Evolutionary conservation across 2,888 invertebrate species (phyloP).

Genomic region (Therioaphis trifolii): DNA sequence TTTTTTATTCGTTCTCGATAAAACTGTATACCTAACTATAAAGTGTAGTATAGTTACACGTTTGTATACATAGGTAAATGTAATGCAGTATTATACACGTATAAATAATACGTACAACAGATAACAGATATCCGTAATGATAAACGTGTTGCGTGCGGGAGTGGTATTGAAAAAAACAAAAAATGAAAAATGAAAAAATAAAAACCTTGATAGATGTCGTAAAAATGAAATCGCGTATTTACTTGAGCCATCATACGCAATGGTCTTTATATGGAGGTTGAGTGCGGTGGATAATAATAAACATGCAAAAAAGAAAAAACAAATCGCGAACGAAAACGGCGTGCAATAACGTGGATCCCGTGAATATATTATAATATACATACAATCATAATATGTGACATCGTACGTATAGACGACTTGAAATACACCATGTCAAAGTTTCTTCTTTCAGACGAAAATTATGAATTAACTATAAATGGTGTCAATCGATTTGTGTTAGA

Average conservation of each 20-base stretch:
- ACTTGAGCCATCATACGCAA: neutral
- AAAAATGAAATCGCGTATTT: neutral
- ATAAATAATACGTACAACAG: too few relatives aligned
- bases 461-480: too few relatives aligned
- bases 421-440: too few relatives aligned
- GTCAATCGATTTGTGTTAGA: too few relatives aligned
- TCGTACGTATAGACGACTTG: too few relatives aligned
- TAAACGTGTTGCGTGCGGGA: neutral
- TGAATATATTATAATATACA: neutral
- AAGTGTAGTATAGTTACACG: too few relatives aligned
- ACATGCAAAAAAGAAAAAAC: neutral
- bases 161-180: neutral
- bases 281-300: neutral
- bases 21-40: too few relatives aligned
- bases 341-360: neutral
- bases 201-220: constrained; percentile 8
- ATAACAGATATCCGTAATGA: neutral
- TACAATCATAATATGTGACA: neutral
- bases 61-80: neutral
- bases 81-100: neutral
- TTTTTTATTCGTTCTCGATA: constrained; percentile 2
- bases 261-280: neutral
- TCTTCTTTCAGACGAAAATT: too few relatives aligned
- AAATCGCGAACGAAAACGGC: neutral
- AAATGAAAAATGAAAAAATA: neutral